Conservation (phyloP, 2,888 invertebrate genomes). For the Euplexia lucipara region DNA sequence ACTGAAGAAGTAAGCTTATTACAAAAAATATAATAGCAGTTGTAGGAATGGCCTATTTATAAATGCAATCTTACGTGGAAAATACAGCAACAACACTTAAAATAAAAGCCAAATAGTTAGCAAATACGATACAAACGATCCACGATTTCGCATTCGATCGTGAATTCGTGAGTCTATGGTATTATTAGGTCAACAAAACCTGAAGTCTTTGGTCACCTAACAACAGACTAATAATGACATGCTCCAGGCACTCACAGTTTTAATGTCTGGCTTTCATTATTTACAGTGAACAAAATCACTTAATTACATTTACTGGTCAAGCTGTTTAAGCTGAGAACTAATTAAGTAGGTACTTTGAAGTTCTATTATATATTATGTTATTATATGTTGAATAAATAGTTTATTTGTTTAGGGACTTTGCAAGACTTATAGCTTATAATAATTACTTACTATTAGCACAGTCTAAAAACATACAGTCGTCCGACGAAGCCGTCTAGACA, state of each 20-base stretch:
- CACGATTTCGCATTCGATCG: constrained; percentile 30
- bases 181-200: neutral
- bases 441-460: no score
- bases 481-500: no score
- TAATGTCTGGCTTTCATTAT: constrained; percentile 1
- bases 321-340: neutral
- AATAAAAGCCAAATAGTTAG: constrained; percentile 6
- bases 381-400: no score
- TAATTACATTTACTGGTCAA: neutral
- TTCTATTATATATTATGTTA: no score
- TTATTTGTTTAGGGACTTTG: no score
- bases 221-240: no score
- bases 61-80: constrained; percentile 4
- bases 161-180: constrained; percentile 40
- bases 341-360: neutral
- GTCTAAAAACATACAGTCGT: no score
- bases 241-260: neutral
- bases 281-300: neutral
- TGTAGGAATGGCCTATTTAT: neutral
- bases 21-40: no score
- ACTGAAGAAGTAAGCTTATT: no score
- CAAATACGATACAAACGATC: constrained; percentile 1
- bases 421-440: no score
- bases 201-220: neutral
- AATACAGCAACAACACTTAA: constrained; percentile 1